Base-by-base conservation (phyloP, 2,888 invertebrate genomes). In the Nematopogon swammerdamellus region DNA sequence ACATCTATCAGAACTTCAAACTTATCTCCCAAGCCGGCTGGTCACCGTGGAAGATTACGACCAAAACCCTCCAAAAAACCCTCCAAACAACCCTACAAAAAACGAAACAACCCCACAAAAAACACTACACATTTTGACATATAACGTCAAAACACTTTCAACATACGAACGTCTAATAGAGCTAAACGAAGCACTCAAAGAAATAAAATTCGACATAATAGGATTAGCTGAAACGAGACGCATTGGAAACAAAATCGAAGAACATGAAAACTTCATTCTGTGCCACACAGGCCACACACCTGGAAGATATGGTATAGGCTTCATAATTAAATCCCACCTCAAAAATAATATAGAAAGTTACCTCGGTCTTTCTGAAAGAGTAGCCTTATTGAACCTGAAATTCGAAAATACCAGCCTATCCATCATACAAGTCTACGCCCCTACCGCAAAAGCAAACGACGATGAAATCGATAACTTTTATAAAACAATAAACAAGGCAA, bases 241-340 rank as follows among this genome's bases (percentile, higher is more conserved):
- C 1, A 18, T 18, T 0, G 61, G 59, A 19, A 53, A 50, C 17
- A 50, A 51, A 43, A 62, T 60, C 18, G 52, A 56, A 53, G 60
- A 62, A 49, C 17, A 60, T 44, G 52, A 56, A 2, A 44, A 57
- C 5, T 54, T 53, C n/a, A 57, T 60, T 29, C 44, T 59, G 0
- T 58, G 56, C 47, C 19, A 57, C 45, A 57, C 47, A 44, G 59
- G 59, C 1, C 18, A 56, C 11, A 57, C 56, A 10, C 54, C 53
- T 11, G 58, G 59, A 1, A 16, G 17, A 20, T 48, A 57, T 49
- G 59, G 58, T 0, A 54, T 61, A 1, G 60, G 60, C 0, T 62
- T 61, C 42, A 29, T 62, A 36, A 52, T 62, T 17, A 60, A 58
- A 11, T n/a, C n/a, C n/a, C n/a, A 56, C 53, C 47, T 36, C 1